Evolutionary conservation across 1,140 invertebrate genomes (phyloP), one percentile per base, ranked within the genome.

Genomic region (Calosoma granatense): DNA sequence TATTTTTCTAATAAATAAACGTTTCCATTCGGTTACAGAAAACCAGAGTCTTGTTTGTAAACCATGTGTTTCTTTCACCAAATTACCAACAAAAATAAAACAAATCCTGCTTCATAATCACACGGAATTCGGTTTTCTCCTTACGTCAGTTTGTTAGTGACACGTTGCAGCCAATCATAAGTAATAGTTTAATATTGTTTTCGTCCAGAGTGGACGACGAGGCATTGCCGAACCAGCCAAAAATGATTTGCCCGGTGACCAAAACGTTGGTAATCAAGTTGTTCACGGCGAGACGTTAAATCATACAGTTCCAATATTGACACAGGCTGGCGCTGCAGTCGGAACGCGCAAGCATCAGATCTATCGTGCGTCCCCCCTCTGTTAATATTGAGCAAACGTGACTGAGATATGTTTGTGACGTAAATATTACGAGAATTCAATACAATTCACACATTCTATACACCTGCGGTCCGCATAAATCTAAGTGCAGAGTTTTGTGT

Each of bases 401-500:
- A 36, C 26, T 36, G 26, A 36, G 26, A 47, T 47, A 47, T 47
- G 15, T 47, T 47, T 47, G 41, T 47, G 41, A 47, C 41, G 15
- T 47, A 36, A 36, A 36, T 36, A 36, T 36, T 36, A 36, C 26
- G 26, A 6, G 26, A 36, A 36, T 47, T 47, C 41, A 47, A 47
- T 47, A 47, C 41, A 47, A 11, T 47, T 6, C 41, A 47, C 41
- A 17, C 41, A 47, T 47, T 47, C 41, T 9, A 47, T 47, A 17
- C 41, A 47, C 41, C 41, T 47, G 41, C 41, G 41, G 26, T 36
- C 26, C n/a, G n/a, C n/a, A n/a, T n/a, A n/a, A n/a, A n/a, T n/a
- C n/a, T n/a, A n/a, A n/a, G n/a, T n/a, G n/a, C n/a, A n/a, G n/a
- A n/a, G n/a, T n/a, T n/a, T n/a, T n/a, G n/a, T n/a, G n/a, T n/a